Evolutionary conservation across 2,113 vertebrate genomes (phyloP), one percentile per base, ranked within the genome.

Genomic region (Pluvialis apricaria): DNA sequence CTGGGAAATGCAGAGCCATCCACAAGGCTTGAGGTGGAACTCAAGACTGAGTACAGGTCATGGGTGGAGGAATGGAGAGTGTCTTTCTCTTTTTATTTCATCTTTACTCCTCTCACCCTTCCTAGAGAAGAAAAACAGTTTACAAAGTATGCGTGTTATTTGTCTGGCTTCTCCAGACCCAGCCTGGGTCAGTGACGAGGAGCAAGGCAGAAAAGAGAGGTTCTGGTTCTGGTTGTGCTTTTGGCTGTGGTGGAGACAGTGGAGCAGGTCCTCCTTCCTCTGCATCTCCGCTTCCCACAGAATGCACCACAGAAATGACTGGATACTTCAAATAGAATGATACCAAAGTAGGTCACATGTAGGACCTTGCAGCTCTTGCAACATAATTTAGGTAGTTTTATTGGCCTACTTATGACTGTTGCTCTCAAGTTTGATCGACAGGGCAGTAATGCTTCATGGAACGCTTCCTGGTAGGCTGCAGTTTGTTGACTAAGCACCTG

Each of bases 401-500:
- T 89, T 36, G 60, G 21, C 57, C 36, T 89, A 9, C 57, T 47
- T 87, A 3, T 0, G 45, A 54, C 31, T 28, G 6, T 78, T 92
- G 6, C 73, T n/a, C 86, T 52, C 26, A 49, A 1, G 7, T 55
- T 75, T 40, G 88, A 75, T 52, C 1, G 12, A 16, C 79, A 2
- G 79, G 51, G n/a, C 83, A 57, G 38, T 55, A 61, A 49, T 25
- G 28, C 80, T 77, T 64, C 28, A 13, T 8, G 8, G 38, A 94
- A 36, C 31, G 0, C 84, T 89, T 82, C 91, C 83, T 22, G 65
- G 16, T 42, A 71, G 88, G 86, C 86, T 71, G 77, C 76, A 31
- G 20, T 42, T n/a, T 52, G 94, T 91, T 94, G 95, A 91, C 90
- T 96, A 92, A 95, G 91, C 92, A 58, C 15, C 91, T 94, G 92